Evolutionary conservation across 2,888 invertebrate species (phyloP).

Genomic region (Odontocerum albicorne): DNA sequence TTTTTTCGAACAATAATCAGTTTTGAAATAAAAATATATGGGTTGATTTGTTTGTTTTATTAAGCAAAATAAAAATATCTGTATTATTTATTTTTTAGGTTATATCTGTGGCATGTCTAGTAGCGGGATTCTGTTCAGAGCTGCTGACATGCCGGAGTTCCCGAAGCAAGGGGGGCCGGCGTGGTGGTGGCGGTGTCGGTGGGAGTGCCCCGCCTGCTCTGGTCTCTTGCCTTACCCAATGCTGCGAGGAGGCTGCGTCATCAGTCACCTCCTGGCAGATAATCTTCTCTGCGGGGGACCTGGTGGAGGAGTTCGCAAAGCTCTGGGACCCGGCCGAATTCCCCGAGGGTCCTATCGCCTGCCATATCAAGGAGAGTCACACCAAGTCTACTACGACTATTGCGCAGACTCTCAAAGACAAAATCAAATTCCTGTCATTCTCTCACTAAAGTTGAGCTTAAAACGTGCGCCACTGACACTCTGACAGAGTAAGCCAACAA

Average conservation of each 20-base stretch:
- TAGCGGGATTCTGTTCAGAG: background rate
- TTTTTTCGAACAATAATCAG: too few relatives aligned
- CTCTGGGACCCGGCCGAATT: background rate
- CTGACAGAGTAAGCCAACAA: too few relatives aligned
- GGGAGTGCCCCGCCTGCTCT: background rate
- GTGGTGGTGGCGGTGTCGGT: background rate
- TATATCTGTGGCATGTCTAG: slow-evolving; percentile 17
- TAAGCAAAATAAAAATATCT: too few relatives aligned
- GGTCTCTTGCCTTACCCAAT: background rate
- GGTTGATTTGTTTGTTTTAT: too few relatives aligned
- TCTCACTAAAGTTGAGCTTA: too few relatives aligned
- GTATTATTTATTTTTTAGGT: slow-evolving; percentile 14
- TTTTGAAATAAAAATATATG: too few relatives aligned
- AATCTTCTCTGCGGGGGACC: background rate
- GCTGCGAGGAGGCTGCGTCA: background rate
- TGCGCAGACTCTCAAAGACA: slow-evolving; percentile 18
- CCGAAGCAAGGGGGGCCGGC: background rate
- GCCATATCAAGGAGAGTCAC: background rate
- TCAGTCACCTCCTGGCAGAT: background rate
- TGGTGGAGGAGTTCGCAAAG: background rate
- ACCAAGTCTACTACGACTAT: slow-evolving; percentile 2
- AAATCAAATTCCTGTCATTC: slow-evolving; percentile 17
- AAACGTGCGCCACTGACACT: too few relatives aligned
- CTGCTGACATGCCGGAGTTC: background rate
- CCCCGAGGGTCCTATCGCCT: background rate